Percentiles rank a stretch among this genome's conserved stretches.
These are phyloP conservation scores for Caenorhabditis auriculariae DNA, from an alignment of 2,888 invertebrate genomes.

Conservation along the genomic window DNA sequence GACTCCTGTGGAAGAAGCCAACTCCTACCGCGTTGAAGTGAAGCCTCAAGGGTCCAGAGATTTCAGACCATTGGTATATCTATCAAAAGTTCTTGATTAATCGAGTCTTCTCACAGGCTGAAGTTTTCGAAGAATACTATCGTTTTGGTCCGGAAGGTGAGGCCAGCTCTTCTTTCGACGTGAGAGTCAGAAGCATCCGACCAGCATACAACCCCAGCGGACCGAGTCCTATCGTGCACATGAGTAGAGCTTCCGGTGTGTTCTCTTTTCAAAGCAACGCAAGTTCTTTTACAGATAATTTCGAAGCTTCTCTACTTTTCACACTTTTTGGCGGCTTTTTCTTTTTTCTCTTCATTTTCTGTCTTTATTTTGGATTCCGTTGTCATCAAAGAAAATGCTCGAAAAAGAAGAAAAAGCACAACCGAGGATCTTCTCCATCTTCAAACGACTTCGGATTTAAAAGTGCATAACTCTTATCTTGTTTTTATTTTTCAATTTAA, in stretches of 20 bases:
- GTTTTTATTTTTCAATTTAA: neutral
- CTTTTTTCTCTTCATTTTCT: conserved; percentile 10
- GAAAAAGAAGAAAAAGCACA: conserved; percentile 14
- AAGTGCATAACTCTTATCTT: too few relatives aligned
- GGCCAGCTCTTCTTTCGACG: conserved; percentile 8
- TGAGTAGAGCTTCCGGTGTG: conserved; percentile 13
- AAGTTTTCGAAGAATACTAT: conserved; percentile 29
- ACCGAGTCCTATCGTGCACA: conserved; percentile 16
- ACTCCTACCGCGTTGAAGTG: conserved; percentile 37
- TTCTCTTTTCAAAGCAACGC: neutral
- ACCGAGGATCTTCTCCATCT: conserved; percentile 10
- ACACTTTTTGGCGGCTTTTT: conserved; percentile 15
- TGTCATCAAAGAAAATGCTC: conserved; percentile 9
- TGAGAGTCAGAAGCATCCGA: conserved; percentile 27
- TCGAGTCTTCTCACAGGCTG: conserved; percentile 15
- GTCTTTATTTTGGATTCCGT: conserved; percentile 11
- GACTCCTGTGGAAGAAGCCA: conserved; percentile 34
- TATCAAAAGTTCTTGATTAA: conserved; percentile 1
- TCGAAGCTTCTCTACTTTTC: conserved; percentile 13
- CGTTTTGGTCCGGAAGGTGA: conserved; percentile 14
- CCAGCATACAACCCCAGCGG: conserved; percentile 27
- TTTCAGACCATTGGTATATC: conserved; percentile 16
- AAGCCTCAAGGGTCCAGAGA: conserved; percentile 1
- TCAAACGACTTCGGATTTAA: too few relatives aligned
- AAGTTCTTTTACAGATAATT: conserved; percentile 12